Percentiles rank a stretch among this genome's conserved stretches.
phyloP scores from a whole-genome alignment of 1,140 invertebrate species.

The Sogatella furcifera region DNA sequence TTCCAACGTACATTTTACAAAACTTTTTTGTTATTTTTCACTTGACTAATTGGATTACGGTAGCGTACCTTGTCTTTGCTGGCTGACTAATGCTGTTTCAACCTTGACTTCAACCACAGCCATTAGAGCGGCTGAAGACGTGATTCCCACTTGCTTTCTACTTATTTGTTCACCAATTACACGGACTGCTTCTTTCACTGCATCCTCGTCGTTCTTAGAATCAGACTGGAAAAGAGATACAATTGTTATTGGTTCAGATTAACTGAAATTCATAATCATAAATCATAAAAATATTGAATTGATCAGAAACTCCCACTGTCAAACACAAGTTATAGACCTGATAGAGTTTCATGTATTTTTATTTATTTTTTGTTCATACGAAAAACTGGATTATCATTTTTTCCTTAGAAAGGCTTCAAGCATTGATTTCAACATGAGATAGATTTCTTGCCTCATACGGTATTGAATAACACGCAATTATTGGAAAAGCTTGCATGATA shows the following conservation, averaged over 20 bases:
- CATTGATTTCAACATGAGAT: no score
- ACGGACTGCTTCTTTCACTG: constrained; percentile 48
- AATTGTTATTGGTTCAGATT: neutral
- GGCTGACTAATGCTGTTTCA: constrained; percentile 52
- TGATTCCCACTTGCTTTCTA: constrained; percentile 43
- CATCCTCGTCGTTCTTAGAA: constrained; percentile 36
- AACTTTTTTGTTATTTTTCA: neutral
- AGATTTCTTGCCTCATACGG: no score
- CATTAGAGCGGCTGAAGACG: constrained; percentile 44
- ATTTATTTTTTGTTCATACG: no score
- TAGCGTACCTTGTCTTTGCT: constrained; percentile 36
- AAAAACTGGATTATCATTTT: no score
- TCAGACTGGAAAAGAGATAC: constrained; percentile 17
- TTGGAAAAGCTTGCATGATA: no score
- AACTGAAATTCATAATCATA: no score
- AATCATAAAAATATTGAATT: no score
- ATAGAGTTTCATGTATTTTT: no score
- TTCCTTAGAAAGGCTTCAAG: no score
- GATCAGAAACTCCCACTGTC: no score
- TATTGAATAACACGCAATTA: no score
- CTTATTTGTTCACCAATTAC: constrained; percentile 59
- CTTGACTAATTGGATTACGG: neutral
- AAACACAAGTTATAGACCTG: no score
- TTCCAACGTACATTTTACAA: neutral
- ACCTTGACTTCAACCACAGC: constrained; percentile 71